Evolutionary conservation across 2,113 vertebrate genomes (phyloP), one percentile per base, ranked within the genome.

Genomic region (Coturnix japonica): DNA sequence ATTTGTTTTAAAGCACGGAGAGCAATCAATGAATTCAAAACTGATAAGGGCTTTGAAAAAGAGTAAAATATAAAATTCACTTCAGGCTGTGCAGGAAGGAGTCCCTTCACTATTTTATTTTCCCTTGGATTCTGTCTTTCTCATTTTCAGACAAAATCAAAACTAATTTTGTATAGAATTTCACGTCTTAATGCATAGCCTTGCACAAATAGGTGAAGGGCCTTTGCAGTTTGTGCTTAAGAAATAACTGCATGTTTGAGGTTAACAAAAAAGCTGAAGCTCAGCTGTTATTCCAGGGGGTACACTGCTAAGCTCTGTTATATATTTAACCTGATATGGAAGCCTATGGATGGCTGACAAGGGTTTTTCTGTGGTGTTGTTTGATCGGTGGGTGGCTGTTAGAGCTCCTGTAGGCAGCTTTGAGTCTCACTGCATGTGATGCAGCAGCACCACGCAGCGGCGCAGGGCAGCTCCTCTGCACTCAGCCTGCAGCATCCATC

Each of bases 381-480:
- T 78, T 54, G 30, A 41, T 65, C 3, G 0, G 7, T 43, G 11
- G 47, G 51, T 17, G 26, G 2, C 22, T n/a, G 37, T 11, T 59
- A 54, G 61, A 43, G 49, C 0, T 49, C 11, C 53, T 39, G 33
- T 53, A 23, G 64, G 1, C 43, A 49, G 41, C 30, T 60, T 37
- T n/a, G 5, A 7, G 20, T 9, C 41, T 71, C 30, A 15, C 44
- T 1, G n/a, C 37, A 41, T 46, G 7, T 0, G 60, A 31, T 30
- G 56, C 95, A 94, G 76, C 91, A 96, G 91, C 94, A 85, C 94
- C 96, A 74, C 89, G 46, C 19, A 26, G 85, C 61, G 96, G 94
- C 54, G 57, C 43, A 22, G n/a, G 35, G 65, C 43, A 65, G 54
- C 70, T 90, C 23, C 35, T 59, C 20, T 37, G 67, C 5, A 23